Evolutionary conservation across 2,888 invertebrate genomes (phyloP).

Genomic region (Drosophila parthenogenetica): DNA sequence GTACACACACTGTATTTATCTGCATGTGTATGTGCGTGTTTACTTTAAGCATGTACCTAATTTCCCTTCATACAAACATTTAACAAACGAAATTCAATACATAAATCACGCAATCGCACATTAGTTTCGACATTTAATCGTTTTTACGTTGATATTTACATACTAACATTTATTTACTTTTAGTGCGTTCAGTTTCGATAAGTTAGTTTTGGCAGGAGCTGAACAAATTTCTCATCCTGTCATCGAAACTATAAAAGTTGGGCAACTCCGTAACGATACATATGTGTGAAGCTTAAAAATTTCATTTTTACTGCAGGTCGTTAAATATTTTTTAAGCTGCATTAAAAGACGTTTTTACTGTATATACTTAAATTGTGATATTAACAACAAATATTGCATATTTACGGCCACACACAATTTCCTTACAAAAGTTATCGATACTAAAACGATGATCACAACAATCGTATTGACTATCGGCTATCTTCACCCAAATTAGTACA

Average conservation of each 20-base stretch:
- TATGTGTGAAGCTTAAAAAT: no score
- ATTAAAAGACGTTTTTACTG: no score
- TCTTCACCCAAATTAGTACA: not conserved
- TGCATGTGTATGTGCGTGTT: not conserved
- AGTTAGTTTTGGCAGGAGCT: not conserved
- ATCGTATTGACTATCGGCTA: not conserved
- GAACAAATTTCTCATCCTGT: constrained; percentile 1
- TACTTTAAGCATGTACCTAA: not conserved
- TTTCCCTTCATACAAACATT: not conserved
- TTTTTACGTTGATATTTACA: no score
- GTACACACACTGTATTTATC: not conserved
- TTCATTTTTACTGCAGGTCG: no score
- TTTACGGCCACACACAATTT: not conserved
- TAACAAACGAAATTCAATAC: not conserved
- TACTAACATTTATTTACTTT: not conserved
- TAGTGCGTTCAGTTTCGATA: not conserved
- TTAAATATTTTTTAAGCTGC: no score
- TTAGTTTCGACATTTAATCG: no score
- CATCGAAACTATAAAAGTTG: not conserved
- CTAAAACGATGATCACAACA: not conserved
- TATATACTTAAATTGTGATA: not conserved
- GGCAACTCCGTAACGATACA: not conserved
- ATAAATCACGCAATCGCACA: not conserved
- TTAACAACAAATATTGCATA: not conserved
- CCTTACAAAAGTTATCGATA: not conserved